Base-by-base conservation (phyloP, 1,140 invertebrate genomes). In the Diorhabda carinulata region DNA sequence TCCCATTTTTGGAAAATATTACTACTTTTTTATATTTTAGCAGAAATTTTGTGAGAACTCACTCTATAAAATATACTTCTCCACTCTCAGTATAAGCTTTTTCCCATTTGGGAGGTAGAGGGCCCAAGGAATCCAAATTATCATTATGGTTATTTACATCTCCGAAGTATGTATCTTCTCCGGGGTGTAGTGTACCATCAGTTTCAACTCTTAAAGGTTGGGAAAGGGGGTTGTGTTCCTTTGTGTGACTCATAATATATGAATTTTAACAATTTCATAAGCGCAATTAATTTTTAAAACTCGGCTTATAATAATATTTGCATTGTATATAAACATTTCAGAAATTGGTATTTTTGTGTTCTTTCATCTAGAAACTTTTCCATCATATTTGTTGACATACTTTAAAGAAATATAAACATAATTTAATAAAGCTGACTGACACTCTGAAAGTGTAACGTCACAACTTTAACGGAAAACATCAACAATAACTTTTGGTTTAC, bases 41-140 rank as follows among this genome's bases (percentile, higher is more conserved):
- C 0, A 25, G 25, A 25, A 25, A 25, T 25, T 25, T 25, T 25
- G 25, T 25, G 25, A 52, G 6, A 43, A 77, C 92, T 89, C 85
- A 98, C 96, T 99, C 96, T 76, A 99, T 98, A 79, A 98, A 99
- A 84, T 98, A 99, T 67, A 93, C 89, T 85, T 98, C 96, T 72
- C 97, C 97, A 71, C 94, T 93, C 70, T 98, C 95, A 5, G 97
- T 97, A 77, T 92, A 98, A 10, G 96, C 95, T 80, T 97, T 96
- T 82, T 98, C 96, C 97, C 97, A 99, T 83, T 98, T 97, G 5
- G 89, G 85, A 61, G 97, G 97, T 65, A 99, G 82, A 4, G 96
- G 94, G 44, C 97, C 96, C 8, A 98, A 81, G 73, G 91, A 88
- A 77, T 88, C 84, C 69, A 83, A 79, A 65, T 77, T 75, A 68